A percentile compares a stretch with the other conserved stretches of the same genome.
phyloP scores from a whole-genome alignment of 1,140 invertebrate species.

The Atta texana region DNA sequence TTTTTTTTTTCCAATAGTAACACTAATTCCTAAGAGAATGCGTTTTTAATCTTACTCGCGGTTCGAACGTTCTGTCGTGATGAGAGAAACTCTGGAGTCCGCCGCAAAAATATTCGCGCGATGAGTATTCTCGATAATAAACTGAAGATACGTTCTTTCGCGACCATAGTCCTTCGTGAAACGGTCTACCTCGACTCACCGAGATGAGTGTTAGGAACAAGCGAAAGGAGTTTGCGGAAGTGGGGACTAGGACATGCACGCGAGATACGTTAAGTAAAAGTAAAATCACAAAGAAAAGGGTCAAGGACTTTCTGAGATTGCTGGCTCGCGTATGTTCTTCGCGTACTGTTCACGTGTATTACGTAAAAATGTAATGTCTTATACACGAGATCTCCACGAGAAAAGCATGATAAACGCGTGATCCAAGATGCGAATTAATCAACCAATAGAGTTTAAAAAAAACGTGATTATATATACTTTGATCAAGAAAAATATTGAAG shows the following conservation, averaged over 20 bases:
- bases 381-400: too few relatives aligned
- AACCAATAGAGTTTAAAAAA: too few relatives aligned
- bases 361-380: background rate
- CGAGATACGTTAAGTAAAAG: conserved; percentile 24
- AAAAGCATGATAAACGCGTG: background rate
- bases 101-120: background rate
- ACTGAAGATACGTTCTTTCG: background rate
- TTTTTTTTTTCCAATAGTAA: background rate
- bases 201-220: background rate
- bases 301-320: conserved; percentile 19
- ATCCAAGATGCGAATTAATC: background rate
- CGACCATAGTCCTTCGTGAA: background rate
- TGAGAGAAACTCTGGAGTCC: background rate
- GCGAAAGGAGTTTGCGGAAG: conserved; percentile 32
- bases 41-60: background rate
- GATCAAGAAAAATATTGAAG: background rate
- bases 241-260: conserved; percentile 30
- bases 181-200: background rate
- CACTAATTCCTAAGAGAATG: background rate
- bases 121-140: background rate
- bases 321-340: background rate
- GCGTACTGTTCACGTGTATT: background rate
- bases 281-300: conserved; percentile 14
- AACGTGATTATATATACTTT: background rate
- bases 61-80: background rate